Evolutionary conservation across 1,140 invertebrate genomes (phyloP), one percentile per base, ranked within the genome.

Genomic region (Zaprionus camerounensis): DNA sequence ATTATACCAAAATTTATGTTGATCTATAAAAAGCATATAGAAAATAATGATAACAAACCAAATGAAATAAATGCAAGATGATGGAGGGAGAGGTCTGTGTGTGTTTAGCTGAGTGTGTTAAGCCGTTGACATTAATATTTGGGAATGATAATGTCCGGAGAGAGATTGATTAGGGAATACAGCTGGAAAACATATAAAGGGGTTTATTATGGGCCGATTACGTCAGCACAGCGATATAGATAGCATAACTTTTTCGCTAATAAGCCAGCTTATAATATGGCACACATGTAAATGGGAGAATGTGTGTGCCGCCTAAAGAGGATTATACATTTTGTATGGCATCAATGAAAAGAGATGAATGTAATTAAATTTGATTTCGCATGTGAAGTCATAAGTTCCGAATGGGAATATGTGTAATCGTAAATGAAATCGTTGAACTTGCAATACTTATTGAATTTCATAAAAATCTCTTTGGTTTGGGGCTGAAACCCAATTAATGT

Each of bases 71-170:
- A 0, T 46, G 58, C 13, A 9, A 17, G 28, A 2, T 11, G 7
- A 46, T 1, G 17, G n/a, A 9, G 41, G 9, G n/a, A 46, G 22
- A n/a, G 22, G 22, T 15, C 12, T 64, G 26, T 44, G 58, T 31
- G 28, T 78, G 36, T 70, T 55, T 74, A 67, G 46, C 34, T 17
- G 55, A 67, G 56, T 73, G 56, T 73, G 64, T 57, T 82, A 79
- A 85, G 79, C 75, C 73, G 82, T 82, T 76, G 68, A 73, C 79
- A 82, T 59, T 51, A 58, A 69, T 26, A 53, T 66, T 46, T 46
- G 2, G 34, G n/a, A n/a, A 38, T 59, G 34, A 67, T 53, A 38
- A n/a, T 63, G 65, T 20, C 58, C 17, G 3, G 17, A 22, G 24
- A 41, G 38, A 58, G 62, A 22, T 49, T 57, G 46, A 44, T 44